These are phyloP conservation scores for Drosophila rubida DNA, from an alignment of 2,888 invertebrate genomes.

Conservation along the genomic window DNA sequence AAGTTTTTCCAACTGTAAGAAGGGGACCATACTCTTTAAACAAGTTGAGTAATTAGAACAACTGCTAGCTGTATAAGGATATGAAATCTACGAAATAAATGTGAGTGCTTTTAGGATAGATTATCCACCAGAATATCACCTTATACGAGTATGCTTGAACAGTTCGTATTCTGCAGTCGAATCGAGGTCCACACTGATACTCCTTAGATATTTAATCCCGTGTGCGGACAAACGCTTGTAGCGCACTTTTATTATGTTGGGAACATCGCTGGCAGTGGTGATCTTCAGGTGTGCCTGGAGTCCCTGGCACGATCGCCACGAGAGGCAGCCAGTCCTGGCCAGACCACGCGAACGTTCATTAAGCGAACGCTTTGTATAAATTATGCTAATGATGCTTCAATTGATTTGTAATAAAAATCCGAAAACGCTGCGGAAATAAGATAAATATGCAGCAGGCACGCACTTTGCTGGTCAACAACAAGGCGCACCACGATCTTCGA, in stretches of 20 bases:
- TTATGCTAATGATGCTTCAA: slow-evolving; percentile 85
- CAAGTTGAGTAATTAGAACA: too few species aligned
- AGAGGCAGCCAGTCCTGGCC: slow-evolving; percentile 20
- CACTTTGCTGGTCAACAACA: slow-evolving; percentile 67
- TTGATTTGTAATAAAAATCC: slow-evolving; percentile 86
- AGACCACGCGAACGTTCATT: slow-evolving; percentile 80
- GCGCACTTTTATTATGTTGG: not conserved
- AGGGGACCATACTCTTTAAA: too few species aligned
- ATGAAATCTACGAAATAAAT: too few species aligned
- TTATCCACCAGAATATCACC: too few species aligned
- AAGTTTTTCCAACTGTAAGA: too few species aligned
- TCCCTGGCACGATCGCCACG: slow-evolving; percentile 27
- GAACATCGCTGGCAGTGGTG: not conserved
- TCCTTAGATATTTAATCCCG: too few species aligned
- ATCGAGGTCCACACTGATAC: too few species aligned
- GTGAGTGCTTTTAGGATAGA: too few species aligned
- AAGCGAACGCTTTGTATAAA: slow-evolving; percentile 85
- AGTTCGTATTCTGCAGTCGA: too few species aligned
- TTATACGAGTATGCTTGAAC: too few species aligned
- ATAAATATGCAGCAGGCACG: slow-evolving; percentile 85
- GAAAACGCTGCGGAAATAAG: slow-evolving; percentile 80
- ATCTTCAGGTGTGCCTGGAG: not conserved
- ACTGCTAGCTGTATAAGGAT: too few species aligned
- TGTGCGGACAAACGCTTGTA: too few species aligned
- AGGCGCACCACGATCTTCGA: slow-evolving; percentile 23